Evolutionary conservation across 2,888 invertebrate genomes (phyloP), one percentile per base, ranked within the genome.

Genomic region (Acanthosepion esculentum): DNA sequence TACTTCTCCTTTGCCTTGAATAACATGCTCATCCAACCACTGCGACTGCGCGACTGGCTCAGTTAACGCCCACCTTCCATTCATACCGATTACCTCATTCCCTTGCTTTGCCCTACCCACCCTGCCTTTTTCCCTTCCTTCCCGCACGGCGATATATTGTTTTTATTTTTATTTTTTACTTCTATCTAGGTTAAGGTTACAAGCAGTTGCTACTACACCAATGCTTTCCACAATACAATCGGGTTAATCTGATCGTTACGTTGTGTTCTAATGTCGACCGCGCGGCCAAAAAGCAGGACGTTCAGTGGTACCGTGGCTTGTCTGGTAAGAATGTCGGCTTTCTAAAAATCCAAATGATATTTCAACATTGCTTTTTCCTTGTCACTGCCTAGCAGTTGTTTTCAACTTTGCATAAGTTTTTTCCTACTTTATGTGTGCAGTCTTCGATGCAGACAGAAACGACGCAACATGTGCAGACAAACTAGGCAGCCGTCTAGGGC

Each of bases 11-110:
- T 78, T 78, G n/a, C 78, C 78, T 78, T 78, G 78, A 78, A 78
- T 78, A n/a, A 78, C n/a, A 78, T 78, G n/a, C 15, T 78, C 78
- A 78, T 15, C n/a, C 78, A 78, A 78, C 78, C 78, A 78, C n/a
- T n/a, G 78, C n/a, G 78, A n/a, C 78, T 78, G 78, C 15, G 15
- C 78, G n/a, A n/a, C 78, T 78, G 78, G 78, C 78, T n/a, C n/a
- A 78, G n/a, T 78, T 78, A 78, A 78, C 78, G 78, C 78, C 78
- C 78, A 78, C 78, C 78, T 33, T 78, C 78, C n/a, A 78, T 78
- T 78, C 78, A 78, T 78, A 15, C n/a, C n/a, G 78, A 23, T 78
- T 78, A 78, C 78, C n/a, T n/a, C n/a, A n/a, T 78, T n/a, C n/a
- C 5, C 33, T 5, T n/a, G 4, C 78, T 15, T 29, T 29, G 0